Percentiles rank a stretch among this genome's conserved stretches.
These are phyloP conservation scores for Melanitta fusca DNA, from an alignment of 2,797 vertebrate genomes.

Conservation along the genomic window DNA sequence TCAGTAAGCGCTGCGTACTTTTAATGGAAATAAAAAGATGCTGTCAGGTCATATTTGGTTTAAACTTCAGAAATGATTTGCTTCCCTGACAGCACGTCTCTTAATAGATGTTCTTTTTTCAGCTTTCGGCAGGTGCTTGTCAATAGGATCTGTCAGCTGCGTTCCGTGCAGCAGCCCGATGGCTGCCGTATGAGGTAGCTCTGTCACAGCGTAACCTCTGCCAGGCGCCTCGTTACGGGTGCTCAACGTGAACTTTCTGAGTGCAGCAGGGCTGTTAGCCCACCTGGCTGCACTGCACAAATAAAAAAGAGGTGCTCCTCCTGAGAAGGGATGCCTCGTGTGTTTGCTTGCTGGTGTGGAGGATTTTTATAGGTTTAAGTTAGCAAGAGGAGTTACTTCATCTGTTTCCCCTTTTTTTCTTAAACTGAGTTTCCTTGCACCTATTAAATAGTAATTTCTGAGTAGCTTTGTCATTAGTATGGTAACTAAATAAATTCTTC, in stretches of 20 bases:
- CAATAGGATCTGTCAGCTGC: neutral
- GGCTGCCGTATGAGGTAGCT: neutral
- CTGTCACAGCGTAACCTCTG: neutral
- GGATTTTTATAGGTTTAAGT: neutral
- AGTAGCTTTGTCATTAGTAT: neutral
- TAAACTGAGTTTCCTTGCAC: neutral
- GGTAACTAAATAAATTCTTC: neutral
- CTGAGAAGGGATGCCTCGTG: neutral
- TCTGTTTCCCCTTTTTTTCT: neutral
- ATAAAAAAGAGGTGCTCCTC: fast-evolving
- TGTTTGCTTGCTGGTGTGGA: neutral
- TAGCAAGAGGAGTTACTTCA: neutral
- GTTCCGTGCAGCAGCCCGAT: neutral
- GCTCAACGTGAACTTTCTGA: neutral
- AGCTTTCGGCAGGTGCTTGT: neutral
- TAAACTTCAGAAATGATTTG: neutral
- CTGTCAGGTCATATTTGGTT: neutral
- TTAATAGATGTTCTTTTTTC: neutral
- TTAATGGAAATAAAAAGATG: neutral
- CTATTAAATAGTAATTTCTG: neutral
- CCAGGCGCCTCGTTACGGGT: fast-evolving
- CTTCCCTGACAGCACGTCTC: neutral
- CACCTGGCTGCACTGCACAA: neutral
- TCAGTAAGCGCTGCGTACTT: neutral
- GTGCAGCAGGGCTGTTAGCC: neutral